Base-by-base conservation (phyloP, 2,113 vertebrate species). In the Neomonachus schauinslandi region DNA sequence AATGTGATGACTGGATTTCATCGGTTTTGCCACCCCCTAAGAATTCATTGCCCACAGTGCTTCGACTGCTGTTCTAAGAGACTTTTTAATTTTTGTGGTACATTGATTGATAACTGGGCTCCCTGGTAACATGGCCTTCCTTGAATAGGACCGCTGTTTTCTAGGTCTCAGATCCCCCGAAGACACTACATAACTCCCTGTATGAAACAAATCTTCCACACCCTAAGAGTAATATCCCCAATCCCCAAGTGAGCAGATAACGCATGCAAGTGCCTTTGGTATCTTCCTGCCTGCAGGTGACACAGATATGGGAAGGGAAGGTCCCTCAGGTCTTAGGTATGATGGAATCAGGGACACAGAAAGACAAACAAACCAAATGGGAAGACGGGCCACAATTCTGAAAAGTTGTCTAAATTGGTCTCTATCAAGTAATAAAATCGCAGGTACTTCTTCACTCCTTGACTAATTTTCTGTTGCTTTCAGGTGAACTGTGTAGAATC, bases 11-110 rank as follows among this genome's bases (percentile, higher is more conserved):
- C 98, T 98, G 94, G 98, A 93, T 98, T 98, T 97, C 97, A 98
- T 98, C 97, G 97, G 97, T 95, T 98, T 97, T 95, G 97, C 98
- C 97, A 93, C 98, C 98, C 98, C 96, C 98, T 98, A 98, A 98
- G 98, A 98, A 97, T 97, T 97, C 98, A 97, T 98, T 96, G 98
- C 98, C 98, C 98, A 97, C 93, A 97, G 98, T 97, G 97, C 93
- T 97, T 97, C 93, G 14, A 97, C 98, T 98, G 98, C 98, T 98
- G 98, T 97, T 98, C 91, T 4, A 97, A 96, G 97, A 97, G 97
- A 92, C 74, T 74, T 91, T 97, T 98, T 98, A 98, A 98, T 98
- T 98, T 98, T 98, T 98, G 98, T 92, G 97, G 96, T 89, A 97
- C 97, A 83, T 97, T 98, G 98, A 98, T 98, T 96, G 98, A 98